Base-by-base conservation (phyloP, 2,113 vertebrate species). In the Columbina picui region DNA sequence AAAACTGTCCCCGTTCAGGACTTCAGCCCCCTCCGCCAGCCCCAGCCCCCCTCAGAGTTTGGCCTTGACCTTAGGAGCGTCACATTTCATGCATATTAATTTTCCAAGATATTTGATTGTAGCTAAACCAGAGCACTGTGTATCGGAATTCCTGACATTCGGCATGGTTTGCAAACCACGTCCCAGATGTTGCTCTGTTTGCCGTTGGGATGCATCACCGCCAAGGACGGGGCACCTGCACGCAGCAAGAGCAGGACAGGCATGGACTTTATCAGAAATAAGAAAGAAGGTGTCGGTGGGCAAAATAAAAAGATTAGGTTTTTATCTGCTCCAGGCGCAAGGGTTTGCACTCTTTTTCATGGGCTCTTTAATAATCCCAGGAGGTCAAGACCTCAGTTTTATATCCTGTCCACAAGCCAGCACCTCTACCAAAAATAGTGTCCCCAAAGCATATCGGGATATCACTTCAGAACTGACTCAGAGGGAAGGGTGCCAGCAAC, bases 391-490 rank as follows among this genome's bases (percentile, higher is more conserved):
- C 90, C 90, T 96, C 85, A 27, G 92, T 93, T 94, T 96, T 96
- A 94, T 95, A 93, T 92, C 93, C 90, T 89, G 94, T 95, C 88
- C 73, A 61, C 93, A 90, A 95, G 92, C 96, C 93, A 95, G 92
- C 90, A 93, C 92, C 85, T 96, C 92, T 67, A 90, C 83, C 92
- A 95, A 94, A 96, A 97, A 97, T 94, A 96, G 96, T 92, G 88
- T 92, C 88, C 96, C 90, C 94, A 93, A 93, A 96, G 95, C 96
- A 56, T 96, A 90, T 92, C 6, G 71, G 94, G 96, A 97, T 94
- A 94, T 90, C 96, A 81, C 95, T 96, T 95, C 93, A 96, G 89
- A 90, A 96, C 90, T 95, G 95, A 94, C 95, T 96, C 90, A 93
- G 96, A 92, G 90, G 95, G 90, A 95, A 78, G 80, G 71, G 65